Evolutionary conservation across 2,797 vertebrate species (phyloP), one percentile per base, ranked within the genome.

Genomic region (Spinus pinus): DNA sequence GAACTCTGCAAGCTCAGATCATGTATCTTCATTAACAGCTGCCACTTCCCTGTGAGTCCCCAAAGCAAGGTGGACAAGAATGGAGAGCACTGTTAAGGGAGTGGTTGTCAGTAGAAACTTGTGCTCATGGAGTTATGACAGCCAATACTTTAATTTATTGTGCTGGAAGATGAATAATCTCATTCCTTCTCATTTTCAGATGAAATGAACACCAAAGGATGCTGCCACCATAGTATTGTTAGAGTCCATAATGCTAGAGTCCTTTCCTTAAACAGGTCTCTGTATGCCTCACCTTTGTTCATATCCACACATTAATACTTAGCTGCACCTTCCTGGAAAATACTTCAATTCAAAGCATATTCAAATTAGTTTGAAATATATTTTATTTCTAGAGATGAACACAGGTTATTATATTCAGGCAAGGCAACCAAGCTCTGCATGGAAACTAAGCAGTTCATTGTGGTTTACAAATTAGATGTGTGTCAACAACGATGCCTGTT

Each of bases 221-320:
- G n/a, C 0, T 5, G 75, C 7, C 30, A 62, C 44, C 0, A 0
- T 17, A 13, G 1, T 14, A 39, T 28, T 2, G 8, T 28, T 41
- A 64, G 28, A 61, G 2, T 41, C 2, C 16, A 7, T 41, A 41
- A 41, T 3, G 7, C 25, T 41, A 67, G 28, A 35, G 2, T 42
- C 2, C 12, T 67, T 81, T 39, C n/a, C 28, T 42, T 24, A 56
- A 42, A 12, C 10, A 10, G 8, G 4, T 47, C 13, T 50, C 19
- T 54, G 6, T 12, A 27, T 46, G 16, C 10, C 30, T 70, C 21
- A 61, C 23, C 11, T 86, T 72, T 73, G 19, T 17, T 86, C 31
- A 56, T 37, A 60, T 51, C 5, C 10, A 11, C 18, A 49, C 5
- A 33, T 60, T 22, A 37, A 12, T 72, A 51, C 5, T 53, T 30